These are phyloP conservation scores for Leuciscus idus DNA, from an alignment of 2,113 vertebrate species.

Conservation along the genomic window DNA sequence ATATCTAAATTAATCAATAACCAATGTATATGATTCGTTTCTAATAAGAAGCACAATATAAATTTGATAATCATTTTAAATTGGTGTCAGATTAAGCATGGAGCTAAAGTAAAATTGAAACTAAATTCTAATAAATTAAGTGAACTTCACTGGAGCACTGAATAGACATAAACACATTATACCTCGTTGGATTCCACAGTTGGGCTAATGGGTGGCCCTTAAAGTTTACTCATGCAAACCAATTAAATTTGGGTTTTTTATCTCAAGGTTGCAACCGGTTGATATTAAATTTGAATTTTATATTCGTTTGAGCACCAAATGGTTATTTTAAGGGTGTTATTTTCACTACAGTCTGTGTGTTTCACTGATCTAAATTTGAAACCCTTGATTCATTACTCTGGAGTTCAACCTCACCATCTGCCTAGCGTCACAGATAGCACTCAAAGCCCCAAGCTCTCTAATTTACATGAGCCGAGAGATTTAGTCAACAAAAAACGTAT, in stretches of 20 bases:
- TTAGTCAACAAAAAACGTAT: slow-evolving; percentile 13
- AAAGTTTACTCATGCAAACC: no score
- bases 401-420: slow-evolving; percentile 41
- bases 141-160: no score
- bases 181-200: no score
- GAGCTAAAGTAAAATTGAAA: no score
- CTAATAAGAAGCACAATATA: no score
- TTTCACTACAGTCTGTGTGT: background rate
- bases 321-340: slow-evolving; percentile 2
- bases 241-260: background rate
- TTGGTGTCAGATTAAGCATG: no score
- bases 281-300: background rate
- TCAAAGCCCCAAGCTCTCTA: slow-evolving; percentile 16
- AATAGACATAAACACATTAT: no score
- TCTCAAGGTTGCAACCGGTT: background rate
- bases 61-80: no score
- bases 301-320: background rate
- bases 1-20: no score
- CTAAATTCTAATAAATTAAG: no score
- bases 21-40: no score
- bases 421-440: slow-evolving; percentile 3
- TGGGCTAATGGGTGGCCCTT: no score
- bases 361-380: background rate
- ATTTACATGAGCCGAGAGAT: slow-evolving; percentile 19
- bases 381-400: slow-evolving; percentile 6